Base-by-base conservation (phyloP, 2,888 invertebrate genomes). In the Microctonus aethiopoides region DNA sequence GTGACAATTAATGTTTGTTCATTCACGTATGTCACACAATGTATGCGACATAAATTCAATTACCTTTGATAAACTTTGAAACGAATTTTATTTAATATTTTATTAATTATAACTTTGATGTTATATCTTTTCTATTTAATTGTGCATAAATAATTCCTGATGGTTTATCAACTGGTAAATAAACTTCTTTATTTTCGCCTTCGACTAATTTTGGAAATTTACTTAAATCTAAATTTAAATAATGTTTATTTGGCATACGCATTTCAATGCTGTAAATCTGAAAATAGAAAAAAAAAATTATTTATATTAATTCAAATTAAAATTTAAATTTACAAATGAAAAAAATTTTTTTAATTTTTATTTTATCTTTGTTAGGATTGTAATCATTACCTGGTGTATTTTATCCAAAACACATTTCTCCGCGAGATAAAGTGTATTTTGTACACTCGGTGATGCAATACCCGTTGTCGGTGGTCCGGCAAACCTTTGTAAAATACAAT, bases 161-260 rank as follows among this genome's bases (percentile, higher is more conserved):
- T 0, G 94, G 94, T 75, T 94, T 93, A 85, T 94, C 94, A n/a
- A 91, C 89, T 0, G 94, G 94, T 66, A 92, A 89, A 81, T 92
- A 93, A 46, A 94, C 93, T 78, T 92, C 92, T 76, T 91, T 89
- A 68, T 88, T 88, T 26, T 91, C 90, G 0, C 90, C 90, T 13
- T 90, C 89, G 16, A 92, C 88, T 61, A 89, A 88, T 1, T 88
- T 88, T 26, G 92, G 91, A 86, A 94, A 94, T 78, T 92, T 92
- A 7, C 91, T 91, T 79, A 93, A 89, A 82, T 95, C 94, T 54
- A 94, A 90, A 76, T 90, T 91, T 78, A 92, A 90, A 83, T 94
- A 94, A 82, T 95, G 94, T 79, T 93, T 94, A 86, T 95, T 95
- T 0, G 95, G 94, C 91, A 94, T 92, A 71, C 90, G 89, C 91